Percentiles rank a stretch among this genome's conserved stretches.
Evolutionary conservation across 2,888 invertebrate species (phyloP).

Genomic region (Listrodromus nycthemerus): DNA sequence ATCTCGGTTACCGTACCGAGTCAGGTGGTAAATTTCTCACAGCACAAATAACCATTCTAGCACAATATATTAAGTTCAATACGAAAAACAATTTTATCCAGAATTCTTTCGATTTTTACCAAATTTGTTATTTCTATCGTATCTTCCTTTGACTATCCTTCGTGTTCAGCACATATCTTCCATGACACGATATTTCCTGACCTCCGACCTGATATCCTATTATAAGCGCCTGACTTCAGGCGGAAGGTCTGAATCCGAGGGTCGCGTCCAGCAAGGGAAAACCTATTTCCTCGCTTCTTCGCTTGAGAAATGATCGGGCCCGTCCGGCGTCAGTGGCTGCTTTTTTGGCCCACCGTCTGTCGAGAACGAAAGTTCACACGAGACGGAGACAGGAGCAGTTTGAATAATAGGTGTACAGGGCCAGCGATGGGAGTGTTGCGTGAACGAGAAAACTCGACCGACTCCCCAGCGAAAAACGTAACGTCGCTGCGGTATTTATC

Average conservation of each 20-base stretch:
- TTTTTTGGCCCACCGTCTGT: conserved; percentile 33
- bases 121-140: too few species aligned
- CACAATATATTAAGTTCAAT: too few species aligned
- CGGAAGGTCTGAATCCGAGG: conserved; percentile 14
- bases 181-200: conserved; percentile 10
- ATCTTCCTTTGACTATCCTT: background rate
- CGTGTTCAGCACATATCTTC: background rate
- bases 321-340: conserved; percentile 29
- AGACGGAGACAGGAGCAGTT: conserved; percentile 7
- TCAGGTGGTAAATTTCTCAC: too few species aligned
- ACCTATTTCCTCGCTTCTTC: conserved; percentile 58
- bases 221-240: conserved; percentile 13
- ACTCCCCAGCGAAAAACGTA: conserved; percentile 9
- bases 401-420: conserved; percentile 14
- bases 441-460: conserved; percentile 37
- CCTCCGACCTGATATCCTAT: conserved; percentile 36
- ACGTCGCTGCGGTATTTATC: conserved; percentile 25
- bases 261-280: conserved; percentile 41
- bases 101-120: too few species aligned
- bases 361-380: conserved; percentile 21
- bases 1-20: too few species aligned
- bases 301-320: conserved; percentile 63
- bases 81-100: too few species aligned
- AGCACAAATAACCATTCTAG: too few species aligned
- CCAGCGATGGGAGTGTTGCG: conserved; percentile 20